Evolutionary conservation across 2,888 invertebrate genomes (phyloP).

Genomic region (Callosobruchus maculatus): DNA sequence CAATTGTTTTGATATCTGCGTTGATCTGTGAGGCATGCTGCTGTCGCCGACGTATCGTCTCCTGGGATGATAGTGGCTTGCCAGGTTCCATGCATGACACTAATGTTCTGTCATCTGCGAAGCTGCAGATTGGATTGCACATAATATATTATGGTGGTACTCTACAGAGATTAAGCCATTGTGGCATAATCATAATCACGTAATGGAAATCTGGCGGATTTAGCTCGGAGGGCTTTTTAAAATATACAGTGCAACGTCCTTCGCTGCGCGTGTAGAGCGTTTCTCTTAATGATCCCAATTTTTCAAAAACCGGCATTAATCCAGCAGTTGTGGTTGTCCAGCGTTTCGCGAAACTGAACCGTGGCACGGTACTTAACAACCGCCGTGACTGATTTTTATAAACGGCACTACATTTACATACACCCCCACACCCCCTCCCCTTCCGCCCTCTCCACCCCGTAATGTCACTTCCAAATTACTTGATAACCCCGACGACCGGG

Average conservation of each 20-base stretch:
- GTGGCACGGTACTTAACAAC: background rate
- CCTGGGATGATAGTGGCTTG: too few species aligned
- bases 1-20: too few species aligned
- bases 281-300: background rate
- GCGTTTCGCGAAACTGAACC: background rate
- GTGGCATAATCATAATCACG: too few species aligned
- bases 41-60: too few species aligned
- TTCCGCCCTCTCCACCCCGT: background rate
- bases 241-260: background rate
- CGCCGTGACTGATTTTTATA: background rate
- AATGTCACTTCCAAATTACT: background rate
- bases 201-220: background rate
- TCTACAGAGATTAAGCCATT: too few species aligned
- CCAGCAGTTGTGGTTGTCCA: background rate
- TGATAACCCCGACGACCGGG: background rate
- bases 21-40: too few species aligned
- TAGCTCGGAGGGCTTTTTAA: background rate
- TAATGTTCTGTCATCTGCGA: too few species aligned
- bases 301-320: background rate
- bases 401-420: background rate
- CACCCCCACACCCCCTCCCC: background rate
- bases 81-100: too few species aligned
- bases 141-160: too few species aligned
- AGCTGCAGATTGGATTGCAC: too few species aligned
- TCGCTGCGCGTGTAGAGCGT: background rate